A percentile compares a stretch with the other conserved stretches of the same genome.
Evolutionary conservation across 2,113 vertebrate genomes (phyloP).

Genomic region (Anguilla rostrata): DNA sequence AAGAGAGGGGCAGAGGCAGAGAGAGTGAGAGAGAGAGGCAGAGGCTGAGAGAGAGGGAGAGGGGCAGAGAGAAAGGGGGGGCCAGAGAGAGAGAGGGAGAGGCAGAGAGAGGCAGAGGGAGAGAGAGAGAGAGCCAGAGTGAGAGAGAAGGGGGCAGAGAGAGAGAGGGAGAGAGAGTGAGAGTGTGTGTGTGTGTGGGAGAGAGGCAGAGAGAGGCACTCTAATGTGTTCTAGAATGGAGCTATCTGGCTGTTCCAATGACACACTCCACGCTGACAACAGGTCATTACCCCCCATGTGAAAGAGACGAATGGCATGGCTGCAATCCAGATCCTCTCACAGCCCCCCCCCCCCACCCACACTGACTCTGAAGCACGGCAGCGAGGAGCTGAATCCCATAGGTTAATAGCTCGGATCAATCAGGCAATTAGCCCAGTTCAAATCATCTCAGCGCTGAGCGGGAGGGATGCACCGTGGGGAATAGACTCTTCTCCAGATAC

Average conservation of each 20-base stretch:
- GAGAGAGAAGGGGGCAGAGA: not conserved
- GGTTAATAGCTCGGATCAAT: constrained; percentile 19
- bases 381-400: constrained; percentile 5
- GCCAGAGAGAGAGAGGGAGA: too few species aligned
- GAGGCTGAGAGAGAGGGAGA: too few species aligned
- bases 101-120: too few species aligned
- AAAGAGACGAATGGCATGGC: constrained; percentile 21
- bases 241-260: constrained; percentile 23
- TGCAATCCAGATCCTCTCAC: not conserved
- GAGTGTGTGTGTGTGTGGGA: constrained; percentile 9
- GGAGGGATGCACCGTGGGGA: too few species aligned
- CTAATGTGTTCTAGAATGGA: constrained; percentile 24
- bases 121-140: too few species aligned
- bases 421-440: constrained; percentile 22
- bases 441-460: not conserved
- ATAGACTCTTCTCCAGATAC: too few species aligned
- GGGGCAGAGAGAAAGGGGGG: too few species aligned
- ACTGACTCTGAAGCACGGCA: not conserved
- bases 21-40: not conserved
- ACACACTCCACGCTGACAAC: constrained; percentile 23
- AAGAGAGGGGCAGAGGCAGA: not conserved
- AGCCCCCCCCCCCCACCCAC: not conserved
- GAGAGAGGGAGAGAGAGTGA: not conserved
- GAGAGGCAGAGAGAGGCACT: not conserved
- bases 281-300: constrained; percentile 1